A percentile compares a stretch with the other conserved stretches of the same genome.
These are phyloP conservation scores for Apis florea DNA, from an alignment of 1,140 invertebrate species.

Conservation along the genomic window DNA sequence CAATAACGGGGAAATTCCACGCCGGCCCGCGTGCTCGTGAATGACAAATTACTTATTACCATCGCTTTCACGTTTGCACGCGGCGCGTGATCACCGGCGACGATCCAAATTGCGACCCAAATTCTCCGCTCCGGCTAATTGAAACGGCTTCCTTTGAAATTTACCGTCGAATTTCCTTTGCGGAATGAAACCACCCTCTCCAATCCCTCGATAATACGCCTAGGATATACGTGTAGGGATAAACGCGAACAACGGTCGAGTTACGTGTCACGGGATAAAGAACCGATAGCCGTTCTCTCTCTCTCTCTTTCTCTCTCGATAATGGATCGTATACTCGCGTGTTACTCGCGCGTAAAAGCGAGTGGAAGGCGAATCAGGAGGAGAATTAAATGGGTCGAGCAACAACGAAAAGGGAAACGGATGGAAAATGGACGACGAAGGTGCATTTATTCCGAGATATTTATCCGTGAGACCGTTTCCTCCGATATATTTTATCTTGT, in stretches of 20 bases:
- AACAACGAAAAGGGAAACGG: too few species aligned
- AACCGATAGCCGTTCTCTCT: background rate
- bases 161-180: slow-evolving; percentile 23
- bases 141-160: slow-evolving; percentile 33
- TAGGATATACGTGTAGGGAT: background rate
- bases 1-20: background rate
- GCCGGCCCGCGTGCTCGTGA: background rate
- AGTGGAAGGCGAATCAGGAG: too few species aligned
- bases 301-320: background rate
- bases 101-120: slow-evolving; percentile 29
- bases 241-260: slow-evolving; percentile 7
- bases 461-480: too few species aligned
- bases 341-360: background rate
- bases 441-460: too few species aligned
- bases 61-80: background rate
- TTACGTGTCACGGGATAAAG: background rate
- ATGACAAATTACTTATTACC: slow-evolving; percentile 43
- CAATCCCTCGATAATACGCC: background rate
- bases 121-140: slow-evolving; percentile 23
- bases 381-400: too few species aligned
- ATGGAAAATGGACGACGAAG: too few species aligned
- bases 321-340: background rate
- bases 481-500: too few species aligned
- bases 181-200: background rate
- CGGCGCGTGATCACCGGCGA: slow-evolving; percentile 15